Conservation (phyloP, 2,888 invertebrate genomes). For the Crocallis elinguaria region DNA sequence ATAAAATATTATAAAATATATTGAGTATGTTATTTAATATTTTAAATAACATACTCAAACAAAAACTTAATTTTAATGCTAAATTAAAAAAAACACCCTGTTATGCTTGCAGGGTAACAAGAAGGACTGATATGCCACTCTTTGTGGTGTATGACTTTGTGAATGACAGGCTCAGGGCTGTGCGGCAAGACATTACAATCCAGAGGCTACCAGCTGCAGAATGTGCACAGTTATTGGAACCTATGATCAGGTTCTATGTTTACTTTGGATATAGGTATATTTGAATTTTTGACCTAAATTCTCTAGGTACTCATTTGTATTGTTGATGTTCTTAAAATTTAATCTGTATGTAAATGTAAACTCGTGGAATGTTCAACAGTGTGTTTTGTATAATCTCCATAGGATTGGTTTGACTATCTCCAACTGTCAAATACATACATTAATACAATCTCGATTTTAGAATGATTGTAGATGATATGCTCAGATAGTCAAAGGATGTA, state of each 20-base stretch:
- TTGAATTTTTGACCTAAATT: not conserved
- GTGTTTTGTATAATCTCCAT: too few species aligned
- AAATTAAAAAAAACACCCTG: too few species aligned
- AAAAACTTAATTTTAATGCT: too few species aligned
- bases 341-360: too few species aligned
- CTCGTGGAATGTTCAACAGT: too few species aligned
- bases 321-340: too few species aligned
- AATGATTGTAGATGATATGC: not conserved
- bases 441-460: too few species aligned
- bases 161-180: constrained; percentile 89
- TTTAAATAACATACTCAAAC: too few species aligned
- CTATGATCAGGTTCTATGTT: constrained; percentile 90
- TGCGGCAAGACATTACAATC: constrained; percentile 92
- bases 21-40: too few species aligned
- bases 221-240: constrained; percentile 87
- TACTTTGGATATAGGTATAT: constrained; percentile 88
- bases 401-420: too few species aligned
- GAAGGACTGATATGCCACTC: constrained; percentile 58
- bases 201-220: constrained; percentile 85
- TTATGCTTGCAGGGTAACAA: constrained; percentile 55
- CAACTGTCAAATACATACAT: too few species aligned
- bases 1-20: too few species aligned
- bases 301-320: not conserved
- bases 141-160: constrained; percentile 89
- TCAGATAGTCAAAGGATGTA: not conserved